Conservation (phyloP, 2,888 invertebrate genomes). For the Morpho achilles region DNA sequence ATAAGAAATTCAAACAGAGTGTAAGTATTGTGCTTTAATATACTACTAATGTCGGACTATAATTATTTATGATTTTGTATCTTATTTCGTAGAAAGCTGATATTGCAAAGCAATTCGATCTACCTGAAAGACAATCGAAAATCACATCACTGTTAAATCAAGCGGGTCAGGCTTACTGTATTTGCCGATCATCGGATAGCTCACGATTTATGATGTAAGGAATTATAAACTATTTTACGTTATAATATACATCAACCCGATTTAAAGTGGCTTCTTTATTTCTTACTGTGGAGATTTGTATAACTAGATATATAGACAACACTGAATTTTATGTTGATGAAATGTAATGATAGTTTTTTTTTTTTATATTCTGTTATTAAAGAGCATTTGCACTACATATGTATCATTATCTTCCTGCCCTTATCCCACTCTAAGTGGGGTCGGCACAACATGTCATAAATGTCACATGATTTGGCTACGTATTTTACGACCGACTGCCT, state of each 20-base stretch:
- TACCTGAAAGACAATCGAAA: slow-evolving; percentile 94
- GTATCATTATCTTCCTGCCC: no score
- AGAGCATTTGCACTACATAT: no score
- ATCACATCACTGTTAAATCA: slow-evolving; percentile 92
- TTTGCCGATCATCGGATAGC: slow-evolving; percentile 95
- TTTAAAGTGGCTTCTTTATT: no score
- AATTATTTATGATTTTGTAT: background rate
- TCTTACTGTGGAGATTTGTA: no score
- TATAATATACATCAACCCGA: no score
- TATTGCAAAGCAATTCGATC: slow-evolving; percentile 92
- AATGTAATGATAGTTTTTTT: background rate
- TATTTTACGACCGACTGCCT: no score
- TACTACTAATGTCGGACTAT: background rate
- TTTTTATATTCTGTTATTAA: background rate
- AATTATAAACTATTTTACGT: no score
- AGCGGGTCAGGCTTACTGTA: slow-evolving; percentile 95
- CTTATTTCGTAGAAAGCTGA: slow-evolving; percentile 85
- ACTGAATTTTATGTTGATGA: background rate
- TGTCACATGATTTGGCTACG: no score
- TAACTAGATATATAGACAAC: no score
- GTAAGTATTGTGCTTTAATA: slow-evolving; percentile 41
- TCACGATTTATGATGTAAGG: slow-evolving; percentile 97
- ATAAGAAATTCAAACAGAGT: slow-evolving; percentile 65
- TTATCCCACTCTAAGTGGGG: no score
- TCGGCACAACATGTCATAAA: no score